Conservation (phyloP, 2,888 invertebrate genomes). For the Latrodectus elegans region DNA sequence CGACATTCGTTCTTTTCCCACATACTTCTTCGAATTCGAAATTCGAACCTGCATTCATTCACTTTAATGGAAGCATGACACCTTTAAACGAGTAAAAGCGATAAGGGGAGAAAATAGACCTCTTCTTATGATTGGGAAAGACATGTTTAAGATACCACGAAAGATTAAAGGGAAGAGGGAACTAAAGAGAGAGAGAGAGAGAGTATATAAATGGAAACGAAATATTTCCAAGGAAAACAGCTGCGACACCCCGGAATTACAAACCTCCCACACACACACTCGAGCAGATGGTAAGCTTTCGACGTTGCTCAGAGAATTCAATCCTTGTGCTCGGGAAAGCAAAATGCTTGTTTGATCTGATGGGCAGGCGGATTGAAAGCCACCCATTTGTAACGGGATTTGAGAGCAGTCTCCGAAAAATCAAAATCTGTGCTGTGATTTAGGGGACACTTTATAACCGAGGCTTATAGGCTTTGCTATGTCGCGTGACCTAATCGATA, state of each 20-base stretch:
- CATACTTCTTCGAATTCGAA: no score
- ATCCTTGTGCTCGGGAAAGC: neutral
- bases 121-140: no score
- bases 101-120: no score
- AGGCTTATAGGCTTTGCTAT: neutral
- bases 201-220: slow-evolving; percentile 2
- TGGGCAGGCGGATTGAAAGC: neutral
- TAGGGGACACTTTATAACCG: slow-evolving; percentile 1
- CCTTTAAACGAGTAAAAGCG: no score
- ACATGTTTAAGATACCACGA: no score
- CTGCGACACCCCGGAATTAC: neutral
- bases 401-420: neutral
- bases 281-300: neutral
- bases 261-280: neutral
- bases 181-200: neutral
- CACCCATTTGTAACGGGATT: neutral
- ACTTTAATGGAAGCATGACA: no score
- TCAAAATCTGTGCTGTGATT: neutral
- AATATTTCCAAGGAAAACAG: slow-evolving; percentile 5
- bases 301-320: neutral
- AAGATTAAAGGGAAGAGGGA: neutral
- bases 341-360: neutral
- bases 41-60: no score
- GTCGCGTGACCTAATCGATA: neutral
- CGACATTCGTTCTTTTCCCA: no score